Evolutionary conservation across 1,140 invertebrate genomes (phyloP), one percentile per base, ranked within the genome.

Genomic region (Melipona quadrifasciata): DNA sequence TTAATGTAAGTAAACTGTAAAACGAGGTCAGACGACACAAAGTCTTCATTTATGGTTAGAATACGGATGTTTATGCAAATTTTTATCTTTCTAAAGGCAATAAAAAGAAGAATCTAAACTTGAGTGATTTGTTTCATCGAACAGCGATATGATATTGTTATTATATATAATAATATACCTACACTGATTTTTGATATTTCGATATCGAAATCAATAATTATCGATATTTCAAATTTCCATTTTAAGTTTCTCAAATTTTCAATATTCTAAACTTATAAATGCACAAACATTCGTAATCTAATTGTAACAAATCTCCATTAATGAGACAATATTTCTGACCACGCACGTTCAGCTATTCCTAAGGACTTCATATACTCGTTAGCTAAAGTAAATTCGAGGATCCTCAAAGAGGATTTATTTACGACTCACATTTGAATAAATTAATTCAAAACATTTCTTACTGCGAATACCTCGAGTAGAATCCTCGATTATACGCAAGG

Each of bases 1-100:
- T 82, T 76, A 47, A 11, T 5, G 17, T 8, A 11, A 64, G 53
- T 86, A 24, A 89, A 57, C 21, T 3, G 34, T 82, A 71, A 88
- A 53, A 58, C 72, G 82, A 82, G 79, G 67, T 65, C 58, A 61
- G 58, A 14, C 39, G 8, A 47, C 39, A 8, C 39, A 10, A 10
- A 6, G 39, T 47, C 39, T 10, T 47, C 39, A 6, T 47, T 47
- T 47, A 47, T 47, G 39, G 8, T 47, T 8, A 47, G 39, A 47
- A 47, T 47, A 8, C 39, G 39, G 39, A 8, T 10, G 39, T n/a
- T 61, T 1, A 1, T n/a, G 24, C 24, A n/a, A 24, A n/a, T n/a
- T n/a, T 12, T 0, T n/a, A 5, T n/a, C 58, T 5, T n/a, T 61
- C 24, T 1, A 61, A 61, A 61, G 0, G 11, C 11, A 1, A n/a